Percentiles rank a stretch among this genome's conserved stretches.
Conservation (phyloP, 2,797 vertebrate genomes). For the Xyrichtys novacula region DNA sequence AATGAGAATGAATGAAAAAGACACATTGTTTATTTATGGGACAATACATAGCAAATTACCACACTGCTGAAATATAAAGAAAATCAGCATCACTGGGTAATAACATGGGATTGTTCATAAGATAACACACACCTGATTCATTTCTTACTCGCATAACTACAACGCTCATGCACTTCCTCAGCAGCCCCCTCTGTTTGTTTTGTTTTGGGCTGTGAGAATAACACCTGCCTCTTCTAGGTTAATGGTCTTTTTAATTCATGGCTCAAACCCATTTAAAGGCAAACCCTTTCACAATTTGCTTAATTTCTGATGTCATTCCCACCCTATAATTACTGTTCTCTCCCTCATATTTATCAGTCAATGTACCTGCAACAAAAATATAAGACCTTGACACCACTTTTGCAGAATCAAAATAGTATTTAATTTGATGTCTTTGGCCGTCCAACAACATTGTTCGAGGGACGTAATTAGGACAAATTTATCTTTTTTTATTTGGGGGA, state of each 20-base stretch:
- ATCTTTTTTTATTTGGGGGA: conserved; percentile 86
- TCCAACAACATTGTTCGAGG: conserved; percentile 88
- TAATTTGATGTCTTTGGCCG: conserved; percentile 89
- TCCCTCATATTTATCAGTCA: conserved; percentile 85
- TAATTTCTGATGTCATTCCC: conserved; percentile 90
- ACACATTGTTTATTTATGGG: conserved; percentile 53
- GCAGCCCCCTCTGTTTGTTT: conserved; percentile 71
- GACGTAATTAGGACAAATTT: conserved; percentile 90
- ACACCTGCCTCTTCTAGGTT: conserved; percentile 84
- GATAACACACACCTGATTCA: conserved; percentile 73
- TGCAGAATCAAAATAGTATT: conserved; percentile 88
- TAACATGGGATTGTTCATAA: conserved; percentile 75
- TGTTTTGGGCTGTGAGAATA: conserved; percentile 81
- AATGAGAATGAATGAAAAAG: conserved; percentile 37
- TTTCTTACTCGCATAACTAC: conserved; percentile 5
- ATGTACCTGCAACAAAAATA: conserved; percentile 88
- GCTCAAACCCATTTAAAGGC: conserved; percentile 88
- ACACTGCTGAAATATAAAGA: conserved; percentile 41
- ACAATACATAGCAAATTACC: conserved; percentile 64
- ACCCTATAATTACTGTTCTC: conserved; percentile 87
- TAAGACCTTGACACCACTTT: conserved; percentile 88
- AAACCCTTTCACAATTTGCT: conserved; percentile 87
- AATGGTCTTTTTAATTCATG: conserved; percentile 89
- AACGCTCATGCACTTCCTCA: conserved; percentile 29
- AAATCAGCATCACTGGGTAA: conserved; percentile 70